Percentiles rank a stretch among this genome's conserved stretches.
phyloP scores from a whole-genome alignment of 2,113 vertebrate genomes.

The Solea senegalensis region DNA sequence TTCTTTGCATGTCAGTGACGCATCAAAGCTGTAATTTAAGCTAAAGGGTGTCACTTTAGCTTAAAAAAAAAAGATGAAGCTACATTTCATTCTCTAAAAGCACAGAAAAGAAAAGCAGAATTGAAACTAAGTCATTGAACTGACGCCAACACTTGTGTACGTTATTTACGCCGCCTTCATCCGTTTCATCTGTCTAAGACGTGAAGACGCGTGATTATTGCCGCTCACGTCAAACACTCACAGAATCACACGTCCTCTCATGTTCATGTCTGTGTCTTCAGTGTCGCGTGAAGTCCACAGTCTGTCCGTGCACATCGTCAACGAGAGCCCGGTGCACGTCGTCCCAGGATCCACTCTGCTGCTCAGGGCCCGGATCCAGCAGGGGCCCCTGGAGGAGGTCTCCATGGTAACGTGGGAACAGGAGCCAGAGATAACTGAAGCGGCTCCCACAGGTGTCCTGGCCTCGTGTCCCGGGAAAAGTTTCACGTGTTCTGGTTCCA shows the following conservation, averaged over 20 bases:
- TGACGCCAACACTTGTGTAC: conserved; percentile 2
- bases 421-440: conserved; percentile 39
- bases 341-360: conserved; percentile 57
- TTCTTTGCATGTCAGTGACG: too few relatives aligned
- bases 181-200: conserved; percentile 10
- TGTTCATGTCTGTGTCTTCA: conserved; percentile 46
- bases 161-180: conserved; percentile 49
- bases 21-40: too few relatives aligned
- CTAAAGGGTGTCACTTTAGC: too few relatives aligned
- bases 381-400: conserved; percentile 39
- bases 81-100: too few relatives aligned
- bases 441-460: conserved; percentile 33
- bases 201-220: conserved; percentile 59
- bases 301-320: conserved; percentile 69
- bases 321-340: conserved; percentile 55
- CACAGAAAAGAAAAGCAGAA: too few relatives aligned
- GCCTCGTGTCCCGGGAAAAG: conserved; percentile 59
- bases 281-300: conserved; percentile 50
- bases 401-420: conserved; percentile 69
- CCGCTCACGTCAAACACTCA: conserved; percentile 11
- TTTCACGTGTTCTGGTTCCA: conserved; percentile 37
- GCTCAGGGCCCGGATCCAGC: conserved; percentile 65
- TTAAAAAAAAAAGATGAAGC: too few relatives aligned
- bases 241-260: conserved; percentile 34
- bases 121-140: too few relatives aligned